phyloP scores from a whole-genome alignment of 2,797 vertebrate genomes.

The Danio tinwini region DNA sequence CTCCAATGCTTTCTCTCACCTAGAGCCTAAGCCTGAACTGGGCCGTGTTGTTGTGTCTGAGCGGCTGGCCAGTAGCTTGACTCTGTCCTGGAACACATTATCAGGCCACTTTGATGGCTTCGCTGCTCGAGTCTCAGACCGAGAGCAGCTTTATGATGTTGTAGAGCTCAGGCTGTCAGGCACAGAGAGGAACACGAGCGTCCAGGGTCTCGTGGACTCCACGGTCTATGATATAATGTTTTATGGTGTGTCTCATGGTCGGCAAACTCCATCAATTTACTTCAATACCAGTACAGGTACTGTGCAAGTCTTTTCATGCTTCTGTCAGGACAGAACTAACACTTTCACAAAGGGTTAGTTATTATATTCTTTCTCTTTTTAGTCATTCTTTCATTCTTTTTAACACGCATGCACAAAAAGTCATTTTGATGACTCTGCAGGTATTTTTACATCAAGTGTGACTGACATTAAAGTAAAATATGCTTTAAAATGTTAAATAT shows the following conservation, averaged over 20 bases:
- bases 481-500: too few species aligned
- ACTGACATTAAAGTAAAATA: neutral
- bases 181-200: slow-evolving; percentile 72
- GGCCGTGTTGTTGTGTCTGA: slow-evolving; percentile 81
- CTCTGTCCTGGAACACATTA: slow-evolving; percentile 82
- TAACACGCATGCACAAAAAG: neutral
- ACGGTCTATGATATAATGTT: slow-evolving; percentile 84
- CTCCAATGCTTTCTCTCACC: slow-evolving; percentile 71
- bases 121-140: slow-evolving; percentile 80
- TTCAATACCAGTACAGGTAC: slow-evolving; percentile 87
- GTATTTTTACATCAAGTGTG: neutral
- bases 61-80: slow-evolving; percentile 84
- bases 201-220: slow-evolving; percentile 82
- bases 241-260: slow-evolving; percentile 82
- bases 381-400: neutral
- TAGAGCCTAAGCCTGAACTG: slow-evolving; percentile 87
- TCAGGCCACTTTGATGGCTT: slow-evolving; percentile 86
- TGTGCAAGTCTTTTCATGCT: slow-evolving; percentile 68
- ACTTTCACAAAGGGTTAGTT: neutral
- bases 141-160: slow-evolving; percentile 73
- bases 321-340: slow-evolving; percentile 17
- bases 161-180: slow-evolving; percentile 81
- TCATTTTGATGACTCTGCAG: neutral
- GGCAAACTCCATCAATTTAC: slow-evolving; percentile 79
- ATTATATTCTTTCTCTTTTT: too few species aligned